Evolutionary conservation across 2,797 vertebrate genomes (phyloP).

Genomic region (Salarias fasciatus): DNA sequence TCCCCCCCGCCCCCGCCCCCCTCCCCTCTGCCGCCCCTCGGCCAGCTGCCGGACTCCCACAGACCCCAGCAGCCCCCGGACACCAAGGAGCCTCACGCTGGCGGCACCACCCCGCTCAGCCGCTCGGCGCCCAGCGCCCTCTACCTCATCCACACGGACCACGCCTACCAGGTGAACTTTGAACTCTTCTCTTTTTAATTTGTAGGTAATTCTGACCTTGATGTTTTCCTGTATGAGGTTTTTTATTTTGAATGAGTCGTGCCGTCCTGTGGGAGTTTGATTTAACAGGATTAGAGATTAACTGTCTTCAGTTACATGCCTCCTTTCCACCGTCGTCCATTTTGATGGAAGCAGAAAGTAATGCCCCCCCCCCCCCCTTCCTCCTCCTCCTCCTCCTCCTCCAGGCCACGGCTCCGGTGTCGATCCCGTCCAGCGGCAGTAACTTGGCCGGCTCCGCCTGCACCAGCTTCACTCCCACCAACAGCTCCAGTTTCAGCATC

Average conservation of each 20-base stretch:
- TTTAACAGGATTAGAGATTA: no score
- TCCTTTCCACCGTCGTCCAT: no score
- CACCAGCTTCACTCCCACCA: constrained; percentile 89
- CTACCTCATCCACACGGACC: constrained; percentile 97
- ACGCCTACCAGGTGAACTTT: constrained; percentile 98
- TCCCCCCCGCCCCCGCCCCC: constrained; percentile 78
- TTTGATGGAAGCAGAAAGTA: neutral
- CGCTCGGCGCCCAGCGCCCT: constrained; percentile 96
- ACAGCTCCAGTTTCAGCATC: constrained; percentile 94
- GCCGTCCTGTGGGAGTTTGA: no score
- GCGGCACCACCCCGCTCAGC: constrained; percentile 91
- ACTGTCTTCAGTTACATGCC: no score
- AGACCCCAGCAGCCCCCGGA: constrained; percentile 65
- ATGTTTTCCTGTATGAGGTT: no score
- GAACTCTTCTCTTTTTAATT: no score
- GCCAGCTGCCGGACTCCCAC: constrained; percentile 78
- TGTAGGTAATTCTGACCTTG: no score
- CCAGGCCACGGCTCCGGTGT: constrained; percentile 94
- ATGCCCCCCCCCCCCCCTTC: constrained; percentile 25
- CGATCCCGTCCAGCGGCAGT: constrained; percentile 91
- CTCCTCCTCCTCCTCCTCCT: neutral
- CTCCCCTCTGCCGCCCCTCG: constrained; percentile 77
- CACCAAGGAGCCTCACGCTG: constrained; percentile 82
- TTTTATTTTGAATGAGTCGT: no score
- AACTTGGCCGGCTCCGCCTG: constrained; percentile 72